phyloP scores from a whole-genome alignment of 2,113 vertebrate genomes.

The Oryctolagus cuniculus region mOryCun1.1 NC_091449.1:66689501-66690000 shows the following conservation, averaged over 20 bases:
- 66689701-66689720: too few relatives aligned
- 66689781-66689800: neutral
- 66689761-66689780: neutral
- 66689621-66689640: neutral
- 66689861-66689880: too few relatives aligned
- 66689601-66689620: neutral
- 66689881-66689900: too few relatives aligned
- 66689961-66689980: neutral
- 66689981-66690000: neutral
- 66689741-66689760: neutral
- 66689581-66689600: neutral
- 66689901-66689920: neutral
- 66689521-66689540: too few relatives aligned
- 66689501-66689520: neutral
- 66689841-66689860: neutral
- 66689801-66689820: too few relatives aligned
- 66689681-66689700: neutral
- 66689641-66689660: neutral
- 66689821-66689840: neutral
- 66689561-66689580: fast-evolving
- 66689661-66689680: neutral
- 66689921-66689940: too few relatives aligned
- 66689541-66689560: neutral
- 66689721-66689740: neutral
- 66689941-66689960: neutral